Percentiles rank a stretch among this genome's conserved stretches.
Evolutionary conservation across 2,888 invertebrate species (phyloP).

Genomic region (Danaus chrysippus): DNA sequence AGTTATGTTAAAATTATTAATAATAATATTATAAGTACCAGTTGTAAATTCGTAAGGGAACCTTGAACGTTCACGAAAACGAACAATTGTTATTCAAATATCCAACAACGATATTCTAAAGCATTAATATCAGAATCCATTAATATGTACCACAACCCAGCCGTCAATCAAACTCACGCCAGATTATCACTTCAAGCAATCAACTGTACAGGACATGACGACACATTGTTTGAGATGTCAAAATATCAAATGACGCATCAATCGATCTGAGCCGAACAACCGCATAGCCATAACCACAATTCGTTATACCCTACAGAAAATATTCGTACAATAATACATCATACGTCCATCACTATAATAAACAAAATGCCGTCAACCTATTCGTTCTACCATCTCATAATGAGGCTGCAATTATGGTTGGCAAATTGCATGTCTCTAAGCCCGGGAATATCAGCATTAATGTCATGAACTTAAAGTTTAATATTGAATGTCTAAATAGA

Average conservation of each 20-base stretch:
- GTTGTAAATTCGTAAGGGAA: too few relatives aligned
- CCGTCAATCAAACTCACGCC: conserved; percentile 51
- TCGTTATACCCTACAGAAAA: not conserved
- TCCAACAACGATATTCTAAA: conserved; percentile 6
- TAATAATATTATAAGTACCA: too few relatives aligned
- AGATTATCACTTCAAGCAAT: conserved; percentile 54
- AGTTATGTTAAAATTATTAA: too few relatives aligned
- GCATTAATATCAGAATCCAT: conserved; percentile 21
- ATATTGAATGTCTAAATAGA: conserved; percentile 10
- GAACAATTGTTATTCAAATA: conserved; percentile 1
- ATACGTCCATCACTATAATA: conserved; percentile 12
- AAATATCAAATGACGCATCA: conserved; percentile 38
- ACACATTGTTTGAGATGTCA: conserved; percentile 40
- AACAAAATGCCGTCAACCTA: conserved; percentile 31
- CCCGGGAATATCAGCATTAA: conserved; percentile 15
- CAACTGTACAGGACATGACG: conserved; percentile 44
- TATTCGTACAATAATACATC: conserved; percentile 11
- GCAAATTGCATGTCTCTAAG: conserved; percentile 26
- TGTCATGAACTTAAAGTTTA: conserved; percentile 13
- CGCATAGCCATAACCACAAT: conserved; percentile 27
- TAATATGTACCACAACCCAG: conserved; percentile 25
- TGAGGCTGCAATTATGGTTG: conserved; percentile 47
- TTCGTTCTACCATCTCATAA: conserved; percentile 43
- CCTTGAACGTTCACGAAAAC: conserved; percentile 2
- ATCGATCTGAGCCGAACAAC: conserved; percentile 26